A percentile compares a stretch with the other conserved stretches of the same genome.
phyloP scores from a whole-genome alignment of 2,888 invertebrate species.

The Ennomos quercinarius region DNA sequence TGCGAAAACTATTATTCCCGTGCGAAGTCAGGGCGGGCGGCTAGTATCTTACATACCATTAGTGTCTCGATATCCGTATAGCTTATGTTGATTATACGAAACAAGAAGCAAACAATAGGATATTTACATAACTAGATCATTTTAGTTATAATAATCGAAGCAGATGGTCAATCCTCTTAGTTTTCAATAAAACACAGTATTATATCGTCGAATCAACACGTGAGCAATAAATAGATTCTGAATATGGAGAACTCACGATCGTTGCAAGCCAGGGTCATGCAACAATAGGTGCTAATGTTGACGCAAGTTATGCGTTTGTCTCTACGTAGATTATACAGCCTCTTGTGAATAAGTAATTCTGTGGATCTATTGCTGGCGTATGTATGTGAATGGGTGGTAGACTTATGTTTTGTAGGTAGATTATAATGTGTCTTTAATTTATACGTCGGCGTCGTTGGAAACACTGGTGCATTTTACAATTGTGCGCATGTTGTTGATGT shows the following conservation, averaged over 20 bases:
- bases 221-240: slow-evolving; percentile 25
- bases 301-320: slow-evolving; percentile 49
- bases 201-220: slow-evolving; percentile 6
- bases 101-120: no score
- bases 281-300: slow-evolving; percentile 61
- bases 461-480: neutral
- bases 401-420: no score
- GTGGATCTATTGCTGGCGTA: no score
- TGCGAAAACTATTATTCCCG: no score
- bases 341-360: slow-evolving; percentile 6
- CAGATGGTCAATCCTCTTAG: neutral
- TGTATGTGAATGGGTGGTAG: no score
- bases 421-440: no score
- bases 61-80: no score
- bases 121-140: no score
- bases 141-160: neutral
- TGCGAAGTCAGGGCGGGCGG: no score
- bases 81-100: no score
- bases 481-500: neutral
- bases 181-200: slow-evolving; percentile 2
- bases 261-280: slow-evolving; percentile 51
- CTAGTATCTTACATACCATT: no score
- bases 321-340: slow-evolving; percentile 10
- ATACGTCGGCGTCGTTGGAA: no score
- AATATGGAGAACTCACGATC: slow-evolving; percentile 51